A percentile compares a stretch with the other conserved stretches of the same genome.
Evolutionary conservation across 2,113 vertebrate species (phyloP).

Genomic region (Delphinapterus leucas): DNA sequence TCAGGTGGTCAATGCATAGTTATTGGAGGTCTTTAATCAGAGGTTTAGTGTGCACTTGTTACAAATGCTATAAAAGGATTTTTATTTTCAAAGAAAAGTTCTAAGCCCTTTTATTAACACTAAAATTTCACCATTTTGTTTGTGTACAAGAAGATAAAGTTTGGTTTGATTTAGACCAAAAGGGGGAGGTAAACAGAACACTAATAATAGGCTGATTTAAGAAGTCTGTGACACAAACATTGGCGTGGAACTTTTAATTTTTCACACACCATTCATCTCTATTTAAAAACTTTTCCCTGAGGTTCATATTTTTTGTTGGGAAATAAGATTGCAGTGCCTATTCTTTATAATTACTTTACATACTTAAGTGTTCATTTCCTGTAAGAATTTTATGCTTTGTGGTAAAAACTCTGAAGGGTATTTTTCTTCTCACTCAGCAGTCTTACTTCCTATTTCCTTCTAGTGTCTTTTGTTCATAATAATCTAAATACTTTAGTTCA

Average conservation of each 20-base stretch:
- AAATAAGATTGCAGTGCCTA: neutral
- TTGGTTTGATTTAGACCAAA: constrained; percentile 37
- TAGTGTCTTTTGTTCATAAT: constrained; percentile 51
- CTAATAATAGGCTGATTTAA: neutral
- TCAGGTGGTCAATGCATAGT: neutral
- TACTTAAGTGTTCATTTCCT: constrained; percentile 48
- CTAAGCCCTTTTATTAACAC: neutral
- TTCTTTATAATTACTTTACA: constrained; percentile 22
- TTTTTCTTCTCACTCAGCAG: constrained; percentile 66
- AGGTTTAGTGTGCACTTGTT: neutral
- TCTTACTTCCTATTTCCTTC: constrained; percentile 65
- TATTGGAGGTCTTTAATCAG: neutral
- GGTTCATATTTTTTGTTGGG: neutral
- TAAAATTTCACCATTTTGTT: constrained; percentile 42
- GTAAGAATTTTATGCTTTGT: constrained; percentile 57
- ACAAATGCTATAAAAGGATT: neutral
- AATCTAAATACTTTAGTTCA: constrained; percentile 55
- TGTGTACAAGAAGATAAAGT: neutral
- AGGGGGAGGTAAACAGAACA: neutral
- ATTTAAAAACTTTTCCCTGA: neutral
- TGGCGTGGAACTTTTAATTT: neutral
- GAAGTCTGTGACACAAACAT: neutral
- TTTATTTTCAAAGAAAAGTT: constrained; percentile 13
- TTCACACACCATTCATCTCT: neutral
- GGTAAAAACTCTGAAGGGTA: neutral